Percentiles rank a stretch among this genome's conserved stretches.
phyloP scores from a whole-genome alignment of 2,113 vertebrate genomes.

The Neofelis nebulosa region DNA sequence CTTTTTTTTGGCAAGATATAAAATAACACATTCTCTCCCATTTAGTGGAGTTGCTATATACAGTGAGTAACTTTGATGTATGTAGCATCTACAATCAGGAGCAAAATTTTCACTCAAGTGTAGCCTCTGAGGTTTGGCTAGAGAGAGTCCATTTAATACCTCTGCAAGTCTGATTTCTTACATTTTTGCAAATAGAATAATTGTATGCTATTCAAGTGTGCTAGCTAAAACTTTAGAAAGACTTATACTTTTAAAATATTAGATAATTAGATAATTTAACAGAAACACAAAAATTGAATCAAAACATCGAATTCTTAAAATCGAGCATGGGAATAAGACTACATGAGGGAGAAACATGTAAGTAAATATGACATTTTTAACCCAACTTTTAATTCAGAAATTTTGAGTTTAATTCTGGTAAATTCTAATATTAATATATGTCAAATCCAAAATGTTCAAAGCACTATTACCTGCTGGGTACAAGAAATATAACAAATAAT shows the following conservation, averaged over 20 bases:
- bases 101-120: background rate
- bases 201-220: background rate
- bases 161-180: background rate
- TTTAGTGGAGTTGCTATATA: background rate
- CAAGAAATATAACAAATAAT: conserved; percentile 76
- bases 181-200: background rate
- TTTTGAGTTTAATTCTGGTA: background rate
- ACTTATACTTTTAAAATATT: background rate
- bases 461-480: background rate
- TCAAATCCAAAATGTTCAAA: conserved; percentile 37
- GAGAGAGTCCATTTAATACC: background rate
- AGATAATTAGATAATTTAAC: background rate
- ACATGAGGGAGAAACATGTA: background rate
- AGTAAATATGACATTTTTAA: conserved; percentile 11
- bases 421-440: background rate
- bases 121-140: background rate
- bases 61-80: background rate
- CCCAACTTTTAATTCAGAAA: background rate
- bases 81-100: background rate
- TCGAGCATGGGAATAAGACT: background rate
- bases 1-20: background rate
- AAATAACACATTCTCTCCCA: background rate
- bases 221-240: background rate
- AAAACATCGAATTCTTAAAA: background rate
- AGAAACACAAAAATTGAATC: background rate